phyloP scores from a whole-genome alignment of 2,888 invertebrate species.

The Campaea margaritaria region DNA sequence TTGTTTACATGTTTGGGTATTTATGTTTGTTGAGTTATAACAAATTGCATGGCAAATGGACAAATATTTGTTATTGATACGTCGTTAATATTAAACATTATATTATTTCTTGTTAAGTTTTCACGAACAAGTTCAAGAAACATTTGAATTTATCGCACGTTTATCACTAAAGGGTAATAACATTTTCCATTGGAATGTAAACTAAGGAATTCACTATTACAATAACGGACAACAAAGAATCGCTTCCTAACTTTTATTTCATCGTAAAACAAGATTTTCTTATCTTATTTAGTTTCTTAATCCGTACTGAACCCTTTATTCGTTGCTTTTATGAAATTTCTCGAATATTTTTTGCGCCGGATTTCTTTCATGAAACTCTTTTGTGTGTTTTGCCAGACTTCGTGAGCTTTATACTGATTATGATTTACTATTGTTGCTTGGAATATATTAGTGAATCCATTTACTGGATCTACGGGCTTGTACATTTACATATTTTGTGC shows the following conservation, averaged over 20 bases:
- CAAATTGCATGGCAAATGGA: constrained; percentile 8
- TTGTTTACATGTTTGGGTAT: constrained; percentile 30
- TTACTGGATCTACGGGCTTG: constrained; percentile 41
- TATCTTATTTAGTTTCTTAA: constrained; percentile 41
- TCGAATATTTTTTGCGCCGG: constrained; percentile 43
- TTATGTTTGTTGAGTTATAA: constrained; percentile 10
- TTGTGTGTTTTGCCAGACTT: constrained; percentile 47
- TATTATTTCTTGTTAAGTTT: background rate
- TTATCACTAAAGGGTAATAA: background rate
- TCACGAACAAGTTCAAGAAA: no score
- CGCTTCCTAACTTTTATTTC: constrained; percentile 33
- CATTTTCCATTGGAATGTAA: constrained; percentile 6
- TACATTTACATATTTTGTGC: constrained; percentile 22
- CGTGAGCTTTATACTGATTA: constrained; percentile 59
- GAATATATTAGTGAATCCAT: constrained; percentile 55
- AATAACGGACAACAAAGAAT: constrained; percentile 28
- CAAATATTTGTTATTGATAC: constrained; percentile 10
- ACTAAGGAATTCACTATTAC: constrained; percentile 16
- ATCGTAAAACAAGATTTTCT: constrained; percentile 35
- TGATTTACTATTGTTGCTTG: constrained; percentile 56
- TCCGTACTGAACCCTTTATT: constrained; percentile 35
- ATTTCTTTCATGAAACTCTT: constrained; percentile 51
- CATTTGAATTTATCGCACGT: no score
- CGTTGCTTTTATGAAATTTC: constrained; percentile 39
- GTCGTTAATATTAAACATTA: background rate